Conservation (phyloP, 1,140 invertebrate genomes). For the Atta colombica region DNA sequence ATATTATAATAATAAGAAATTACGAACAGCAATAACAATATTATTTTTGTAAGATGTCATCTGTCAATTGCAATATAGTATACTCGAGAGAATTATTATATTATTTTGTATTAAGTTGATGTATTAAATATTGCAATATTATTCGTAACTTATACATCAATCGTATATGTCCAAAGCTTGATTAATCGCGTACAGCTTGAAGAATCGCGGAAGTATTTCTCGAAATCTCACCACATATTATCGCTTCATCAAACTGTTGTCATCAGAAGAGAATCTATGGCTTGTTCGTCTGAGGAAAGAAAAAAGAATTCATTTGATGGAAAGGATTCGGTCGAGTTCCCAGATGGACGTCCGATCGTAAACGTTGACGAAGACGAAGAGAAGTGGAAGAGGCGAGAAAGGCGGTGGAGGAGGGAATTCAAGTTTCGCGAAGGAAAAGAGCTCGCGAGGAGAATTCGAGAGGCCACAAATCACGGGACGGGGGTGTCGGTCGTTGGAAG, state of each 20-base stretch:
- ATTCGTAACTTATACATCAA: background rate
- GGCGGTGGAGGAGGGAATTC: conserved; percentile 45
- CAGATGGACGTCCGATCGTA: conserved; percentile 52
- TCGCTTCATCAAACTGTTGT: background rate
- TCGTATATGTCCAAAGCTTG: too few relatives aligned
- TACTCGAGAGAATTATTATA: background rate
- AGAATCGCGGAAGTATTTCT: background rate
- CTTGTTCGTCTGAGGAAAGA: background rate
- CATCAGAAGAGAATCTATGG: conserved; percentile 9
- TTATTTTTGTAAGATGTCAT: background rate
- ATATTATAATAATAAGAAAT: conserved; percentile 14
- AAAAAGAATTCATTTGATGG: conserved; percentile 40
- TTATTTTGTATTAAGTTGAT: background rate
- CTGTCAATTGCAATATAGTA: background rate
- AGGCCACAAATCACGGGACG: conserved; percentile 78
- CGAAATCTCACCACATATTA: conserved; percentile 1
- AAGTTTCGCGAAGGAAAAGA: conserved; percentile 76
- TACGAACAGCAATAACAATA: background rate
- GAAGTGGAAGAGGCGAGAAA: background rate
- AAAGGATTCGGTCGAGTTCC: conserved; percentile 20
- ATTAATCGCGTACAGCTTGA: background rate
- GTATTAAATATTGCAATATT: background rate
- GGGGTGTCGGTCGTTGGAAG: conserved; percentile 72
- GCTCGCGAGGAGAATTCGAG: conserved; percentile 79
- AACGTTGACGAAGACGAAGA: conserved; percentile 46